Base-by-base conservation (phyloP, 2,113 vertebrate genomes). In the Hippocampus guttulatus region DNA sequence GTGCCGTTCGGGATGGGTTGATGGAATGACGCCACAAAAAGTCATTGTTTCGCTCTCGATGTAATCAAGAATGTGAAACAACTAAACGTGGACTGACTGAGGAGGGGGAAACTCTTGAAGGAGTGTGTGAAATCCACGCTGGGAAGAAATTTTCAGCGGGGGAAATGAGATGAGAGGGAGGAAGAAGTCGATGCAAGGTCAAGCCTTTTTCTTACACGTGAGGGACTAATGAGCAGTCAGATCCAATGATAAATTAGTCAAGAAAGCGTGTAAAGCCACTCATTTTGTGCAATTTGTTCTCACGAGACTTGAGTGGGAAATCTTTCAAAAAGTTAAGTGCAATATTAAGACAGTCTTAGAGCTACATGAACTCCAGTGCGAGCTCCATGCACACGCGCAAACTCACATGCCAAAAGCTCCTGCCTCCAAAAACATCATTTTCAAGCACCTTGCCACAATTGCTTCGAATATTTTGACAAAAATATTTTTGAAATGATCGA, bases 51-150 rank as follows among this genome's bases (percentile, higher is more conserved):
- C 85, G 87, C 84, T 81, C 75, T 49, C 23, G 5, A 60, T 73
- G 79, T 82, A 90, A 90, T 90, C 85, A 87, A 87, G 81, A 84
- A 84, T 75, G 75, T 78, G 79, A 82, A 82, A 82, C 80, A 85
- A 84, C 79, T 83, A 71, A 73, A 64, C 70, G 81, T 67, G 25
- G 79, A 76, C 76, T 74, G 79, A 79, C 61, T 58, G 70, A 69
- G 81, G 76, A 78, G 70, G 70, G 82, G n/a, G 70, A 74, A 80
- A 67, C 52, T 79, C 74, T 76, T 64, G 69, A 79, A 87, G 81
- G 77, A 79, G 69, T 72, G 71, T 81, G 64, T 84, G 77, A 79
- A 82, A 78, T 76, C 60, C 70, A 64, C 10, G 10, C 74, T 65
- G 73, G 69, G 70, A 73, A 70, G 64, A 49, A 55, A 6, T 9